These are phyloP conservation scores for Bothrops jararaca DNA, from an alignment of 2,113 vertebrate species.

Conservation along the genomic window DNA sequence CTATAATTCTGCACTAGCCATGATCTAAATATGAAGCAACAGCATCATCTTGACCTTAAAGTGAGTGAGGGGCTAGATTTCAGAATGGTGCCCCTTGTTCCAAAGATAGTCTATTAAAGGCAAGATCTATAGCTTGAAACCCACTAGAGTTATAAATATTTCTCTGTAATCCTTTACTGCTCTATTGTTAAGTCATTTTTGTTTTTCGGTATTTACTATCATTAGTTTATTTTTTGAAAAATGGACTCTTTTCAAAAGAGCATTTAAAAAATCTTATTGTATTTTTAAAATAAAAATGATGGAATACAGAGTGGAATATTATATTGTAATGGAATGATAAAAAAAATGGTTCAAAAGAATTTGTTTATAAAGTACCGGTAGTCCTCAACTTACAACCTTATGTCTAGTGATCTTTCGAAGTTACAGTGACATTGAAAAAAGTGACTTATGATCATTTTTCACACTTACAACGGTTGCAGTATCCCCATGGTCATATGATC, in stretches of 20 bases:
- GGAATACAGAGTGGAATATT: background rate
- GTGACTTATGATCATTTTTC: background rate
- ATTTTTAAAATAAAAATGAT: background rate
- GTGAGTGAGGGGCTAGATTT: slow-evolving; percentile 66
- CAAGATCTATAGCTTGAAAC: slow-evolving; percentile 1
- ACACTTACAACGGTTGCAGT: background rate
- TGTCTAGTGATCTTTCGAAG: background rate
- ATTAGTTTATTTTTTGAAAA: background rate
- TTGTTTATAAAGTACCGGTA: background rate
- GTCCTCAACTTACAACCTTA: background rate
- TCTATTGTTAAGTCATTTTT: slow-evolving; percentile 2
- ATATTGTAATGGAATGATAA: background rate
- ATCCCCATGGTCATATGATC: background rate
- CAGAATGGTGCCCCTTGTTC: slow-evolving; percentile 6
- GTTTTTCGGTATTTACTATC: background rate
- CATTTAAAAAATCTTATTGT: accelerated
- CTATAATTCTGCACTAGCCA: slow-evolving; percentile 69
- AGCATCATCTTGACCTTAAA: slow-evolving; percentile 73
- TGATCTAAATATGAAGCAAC: slow-evolving; percentile 73
- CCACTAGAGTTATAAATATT: background rate
- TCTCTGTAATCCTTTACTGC: background rate
- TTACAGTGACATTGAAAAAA: background rate
- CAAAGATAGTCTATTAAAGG: slow-evolving; percentile 10
- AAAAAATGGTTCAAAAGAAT: background rate
- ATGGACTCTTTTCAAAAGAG: background rate